These are phyloP conservation scores for Mesocentrotus franciscanus DNA, from an alignment of 53 echinoderm and acorn worm genomes.

Conservation along the genomic window DNA sequence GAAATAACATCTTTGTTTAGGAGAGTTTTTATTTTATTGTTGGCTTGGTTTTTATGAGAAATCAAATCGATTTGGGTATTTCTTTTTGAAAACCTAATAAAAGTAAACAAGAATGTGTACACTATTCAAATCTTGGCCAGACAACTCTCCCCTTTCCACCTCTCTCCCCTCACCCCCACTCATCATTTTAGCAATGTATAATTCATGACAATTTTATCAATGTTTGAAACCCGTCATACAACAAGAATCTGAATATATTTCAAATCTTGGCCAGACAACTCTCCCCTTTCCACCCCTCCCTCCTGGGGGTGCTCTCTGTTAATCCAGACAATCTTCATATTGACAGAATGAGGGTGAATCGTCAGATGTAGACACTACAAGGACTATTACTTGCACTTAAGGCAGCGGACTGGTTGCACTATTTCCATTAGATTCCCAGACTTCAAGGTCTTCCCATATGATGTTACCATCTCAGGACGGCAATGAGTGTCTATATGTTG, in stretches of 20 bases:
- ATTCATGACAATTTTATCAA: too few species aligned
- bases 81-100: too few species aligned
- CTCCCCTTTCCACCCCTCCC: neutral
- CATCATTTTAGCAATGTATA: too few species aligned
- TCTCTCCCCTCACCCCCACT: neutral
- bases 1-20: too few species aligned
- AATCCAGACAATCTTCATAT: constrained; percentile 37
- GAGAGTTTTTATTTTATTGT: too few species aligned
- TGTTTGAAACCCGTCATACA: too few species aligned
- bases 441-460: constrained; percentile 17
- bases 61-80: too few species aligned
- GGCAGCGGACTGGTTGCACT: constrained; percentile 24
- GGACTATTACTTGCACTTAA: constrained; percentile 45
- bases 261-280: too few species aligned
- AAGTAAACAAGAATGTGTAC: too few species aligned
- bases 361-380: neutral
- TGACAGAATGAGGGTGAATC: constrained; percentile 33
- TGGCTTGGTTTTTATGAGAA: too few species aligned
- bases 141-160: neutral
- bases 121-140: neutral
- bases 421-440: constrained; percentile 42
- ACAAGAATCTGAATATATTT: too few species aligned
- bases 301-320: neutral
- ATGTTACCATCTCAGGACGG: neutral
- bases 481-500: neutral